Evolutionary conservation across 2,113 vertebrate species (phyloP).

Genomic region (crab-eating macaque (Macaca fascicularis)): DNA sequence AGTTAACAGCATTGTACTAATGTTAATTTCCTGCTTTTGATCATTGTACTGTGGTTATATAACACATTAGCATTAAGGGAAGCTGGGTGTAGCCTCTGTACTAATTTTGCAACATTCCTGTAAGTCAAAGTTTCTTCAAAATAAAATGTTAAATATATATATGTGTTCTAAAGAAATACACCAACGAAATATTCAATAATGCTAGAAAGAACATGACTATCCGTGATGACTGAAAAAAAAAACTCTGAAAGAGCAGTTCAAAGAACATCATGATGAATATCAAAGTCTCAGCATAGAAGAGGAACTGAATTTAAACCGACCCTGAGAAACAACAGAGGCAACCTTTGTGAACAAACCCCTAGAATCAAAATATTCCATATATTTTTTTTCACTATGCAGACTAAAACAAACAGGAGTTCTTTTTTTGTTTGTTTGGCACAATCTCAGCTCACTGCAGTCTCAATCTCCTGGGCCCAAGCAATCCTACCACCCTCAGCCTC

Average conservation of each 20-base stretch:
- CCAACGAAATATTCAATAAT: not conserved
- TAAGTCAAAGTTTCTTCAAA: not conserved
- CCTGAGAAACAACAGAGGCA: not conserved
- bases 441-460: too few relatives aligned
- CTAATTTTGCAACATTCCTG: not conserved
- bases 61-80: not conserved
- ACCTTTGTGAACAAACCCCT: not conserved
- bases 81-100: not conserved
- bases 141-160: not conserved
- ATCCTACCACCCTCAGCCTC: too few relatives aligned
- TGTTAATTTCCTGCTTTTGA: not conserved
- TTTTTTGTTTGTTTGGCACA: too few relatives aligned
- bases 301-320: not conserved
- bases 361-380: not conserved
- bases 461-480: too few relatives aligned
- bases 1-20: not conserved
- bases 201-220: not conserved
- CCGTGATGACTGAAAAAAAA: not conserved
- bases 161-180: not conserved
- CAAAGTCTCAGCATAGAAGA: not conserved
- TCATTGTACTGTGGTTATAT: not conserved
- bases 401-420: not conserved
- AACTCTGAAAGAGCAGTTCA: not conserved
- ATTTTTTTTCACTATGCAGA: not conserved
- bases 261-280: not conserved